Conservation (phyloP, 64 coral and sea anemone genomes). For the Trachythela sp. region DNA sequence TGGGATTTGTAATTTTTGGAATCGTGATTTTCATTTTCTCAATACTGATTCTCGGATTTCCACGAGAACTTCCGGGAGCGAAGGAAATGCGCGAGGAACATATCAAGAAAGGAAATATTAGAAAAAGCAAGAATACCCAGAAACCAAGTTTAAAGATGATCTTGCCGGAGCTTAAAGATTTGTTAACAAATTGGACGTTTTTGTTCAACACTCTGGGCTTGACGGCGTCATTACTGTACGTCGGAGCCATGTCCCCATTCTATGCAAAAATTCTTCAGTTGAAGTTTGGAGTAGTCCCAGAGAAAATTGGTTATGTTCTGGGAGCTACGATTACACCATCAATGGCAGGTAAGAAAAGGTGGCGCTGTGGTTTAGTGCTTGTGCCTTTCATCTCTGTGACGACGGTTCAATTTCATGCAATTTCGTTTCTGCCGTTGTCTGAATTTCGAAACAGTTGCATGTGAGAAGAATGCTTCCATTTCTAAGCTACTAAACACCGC, state of each 20-base stretch:
- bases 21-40: constrained; percentile 38
- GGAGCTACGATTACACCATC: neutral
- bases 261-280: constrained; percentile 66
- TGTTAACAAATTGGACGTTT: constrained; percentile 69
- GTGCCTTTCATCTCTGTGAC: too few species aligned
- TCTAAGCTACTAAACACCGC: too few species aligned
- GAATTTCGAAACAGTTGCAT: too few species aligned
- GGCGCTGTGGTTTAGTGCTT: constrained; percentile 2
- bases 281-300: constrained; percentile 55
- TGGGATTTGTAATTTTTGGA: constrained; percentile 73
- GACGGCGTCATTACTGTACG: constrained; percentile 49
- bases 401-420: too few species aligned
- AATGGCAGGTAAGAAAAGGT: neutral
- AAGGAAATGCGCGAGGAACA: constrained; percentile 59
- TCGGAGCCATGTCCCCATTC: constrained; percentile 56
- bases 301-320: constrained; percentile 24
- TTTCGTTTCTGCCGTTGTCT: too few species aligned
- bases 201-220: constrained; percentile 72
- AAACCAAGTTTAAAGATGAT: constrained; percentile 70
- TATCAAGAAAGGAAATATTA: constrained; percentile 59
- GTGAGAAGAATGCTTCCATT: too few species aligned
- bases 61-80: constrained; percentile 63
- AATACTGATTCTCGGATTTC: constrained; percentile 70
- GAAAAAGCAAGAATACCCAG: constrained; percentile 47
- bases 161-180: constrained; percentile 54